phyloP scores from a whole-genome alignment of 2,113 vertebrate genomes.

The Cinclus cinclus region DNA sequence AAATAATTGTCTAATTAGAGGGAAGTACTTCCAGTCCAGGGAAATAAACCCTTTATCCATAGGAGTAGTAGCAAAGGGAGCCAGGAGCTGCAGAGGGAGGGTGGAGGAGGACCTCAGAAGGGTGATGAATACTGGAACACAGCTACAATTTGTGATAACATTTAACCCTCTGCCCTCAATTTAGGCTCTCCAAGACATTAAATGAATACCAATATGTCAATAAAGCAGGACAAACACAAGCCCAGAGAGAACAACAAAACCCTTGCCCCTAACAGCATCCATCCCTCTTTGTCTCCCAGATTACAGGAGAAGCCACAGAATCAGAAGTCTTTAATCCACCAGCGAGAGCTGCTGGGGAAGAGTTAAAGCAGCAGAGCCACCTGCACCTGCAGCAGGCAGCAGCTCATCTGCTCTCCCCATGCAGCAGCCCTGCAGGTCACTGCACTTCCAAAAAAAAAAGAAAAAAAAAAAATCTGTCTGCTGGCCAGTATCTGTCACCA shows the following conservation, averaged over 20 bases:
- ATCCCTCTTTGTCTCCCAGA: constrained; percentile 35
- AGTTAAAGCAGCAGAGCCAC: constrained; percentile 9
- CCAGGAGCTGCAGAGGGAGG: background rate
- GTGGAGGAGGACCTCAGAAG: background rate
- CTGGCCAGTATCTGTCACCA: background rate
- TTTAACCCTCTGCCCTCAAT: constrained; percentile 72
- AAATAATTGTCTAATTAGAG: background rate
- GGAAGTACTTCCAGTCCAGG: background rate
- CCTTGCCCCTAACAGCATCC: constrained; percentile 20
- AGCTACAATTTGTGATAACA: constrained; percentile 66
- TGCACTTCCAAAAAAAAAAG: background rate
- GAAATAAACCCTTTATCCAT: background rate
- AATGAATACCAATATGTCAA: constrained; percentile 54
- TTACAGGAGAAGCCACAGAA: background rate
- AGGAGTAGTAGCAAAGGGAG: background rate
- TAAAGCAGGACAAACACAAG: constrained; percentile 53
- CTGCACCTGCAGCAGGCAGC: constrained; percentile 3
- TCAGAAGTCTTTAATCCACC: background rate
- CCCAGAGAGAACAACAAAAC: constrained; percentile 44
- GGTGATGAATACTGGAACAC: constrained; percentile 65
- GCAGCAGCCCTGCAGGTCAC: constrained; percentile 7
- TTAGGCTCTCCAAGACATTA: constrained; percentile 51
- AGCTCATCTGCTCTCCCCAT: background rate
- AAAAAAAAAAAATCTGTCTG: background rate
- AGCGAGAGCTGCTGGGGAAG: background rate